phyloP scores from a whole-genome alignment of 2,888 invertebrate genomes.

The Acrobasis consociella region DNA sequence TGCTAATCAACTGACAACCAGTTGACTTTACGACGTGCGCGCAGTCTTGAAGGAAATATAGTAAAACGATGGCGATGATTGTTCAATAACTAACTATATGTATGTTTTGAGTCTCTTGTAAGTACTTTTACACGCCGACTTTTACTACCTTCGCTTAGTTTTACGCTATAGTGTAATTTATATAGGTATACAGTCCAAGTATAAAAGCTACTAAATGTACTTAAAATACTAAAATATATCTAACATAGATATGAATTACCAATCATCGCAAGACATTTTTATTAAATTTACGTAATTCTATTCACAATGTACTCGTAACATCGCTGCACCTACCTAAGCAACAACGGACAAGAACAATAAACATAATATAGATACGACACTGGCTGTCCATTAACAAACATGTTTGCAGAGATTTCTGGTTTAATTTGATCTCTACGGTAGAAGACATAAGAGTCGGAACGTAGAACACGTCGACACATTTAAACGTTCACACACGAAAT shows the following conservation, averaged over 20 bases:
- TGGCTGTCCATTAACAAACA: background rate
- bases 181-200: no score
- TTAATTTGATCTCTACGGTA: constrained; percentile 3
- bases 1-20: constrained; percentile 13
- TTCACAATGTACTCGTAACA: background rate
- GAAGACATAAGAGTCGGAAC: background rate
- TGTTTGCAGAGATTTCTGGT: background rate
- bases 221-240: no score
- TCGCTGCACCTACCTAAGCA: background rate
- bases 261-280: background rate
- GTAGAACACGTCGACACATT: constrained; percentile 9
- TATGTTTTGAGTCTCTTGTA: no score
- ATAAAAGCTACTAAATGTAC: no score
- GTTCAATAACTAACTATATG: no score
- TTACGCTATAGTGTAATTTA: no score
- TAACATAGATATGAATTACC: no score
- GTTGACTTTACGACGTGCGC: background rate
- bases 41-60: background rate
- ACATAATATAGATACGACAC: background rate
- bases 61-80: background rate
- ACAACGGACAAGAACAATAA: background rate
- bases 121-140: no score
- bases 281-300: background rate
- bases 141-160: no score
- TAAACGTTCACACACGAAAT: constrained; percentile 25